Conservation (phyloP, 2,797 vertebrate species). For the Clarias platycephalus region DNA sequence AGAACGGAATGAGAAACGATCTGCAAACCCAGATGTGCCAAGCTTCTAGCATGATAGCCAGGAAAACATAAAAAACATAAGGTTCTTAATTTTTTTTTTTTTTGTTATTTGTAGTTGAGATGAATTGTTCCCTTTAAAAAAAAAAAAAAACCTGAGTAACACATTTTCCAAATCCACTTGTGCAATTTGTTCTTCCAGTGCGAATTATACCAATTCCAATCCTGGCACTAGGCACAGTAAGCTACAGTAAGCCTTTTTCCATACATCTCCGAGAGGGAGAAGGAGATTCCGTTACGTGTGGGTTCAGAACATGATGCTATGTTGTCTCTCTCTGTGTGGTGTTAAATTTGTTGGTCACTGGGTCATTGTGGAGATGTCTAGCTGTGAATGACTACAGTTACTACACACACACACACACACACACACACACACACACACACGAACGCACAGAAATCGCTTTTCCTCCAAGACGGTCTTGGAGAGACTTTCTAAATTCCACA, state of each 20-base stretch:
- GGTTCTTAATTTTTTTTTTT: no score
- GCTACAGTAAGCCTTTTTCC: constrained; percentile 3
- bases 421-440: neutral
- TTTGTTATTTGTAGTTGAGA: no score
- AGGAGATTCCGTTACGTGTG: neutral
- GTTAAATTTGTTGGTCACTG: constrained; percentile 20
- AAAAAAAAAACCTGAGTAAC: neutral
- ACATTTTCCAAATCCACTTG: neutral
- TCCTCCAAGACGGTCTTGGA: constrained; percentile 36
- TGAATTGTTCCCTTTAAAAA: no score
- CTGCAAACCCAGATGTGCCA: neutral
- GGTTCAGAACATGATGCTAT: constrained; percentile 6
- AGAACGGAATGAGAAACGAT: neutral
- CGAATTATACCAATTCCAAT: neutral
- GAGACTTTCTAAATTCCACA: constrained; percentile 41
- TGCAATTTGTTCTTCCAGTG: neutral
- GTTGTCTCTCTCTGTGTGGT: neutral
- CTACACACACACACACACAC: neutral
- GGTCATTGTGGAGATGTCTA: constrained; percentile 26
- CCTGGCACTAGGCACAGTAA: constrained; percentile 4
- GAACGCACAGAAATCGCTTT: neutral
- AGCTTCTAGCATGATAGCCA: neutral
- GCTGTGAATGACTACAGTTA: constrained; percentile 5
- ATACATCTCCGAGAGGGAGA: neutral
- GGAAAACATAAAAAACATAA: neutral